Evolutionary conservation across 1,140 invertebrate genomes (phyloP).

Genomic region (Cydia fagiglandana): DNA sequence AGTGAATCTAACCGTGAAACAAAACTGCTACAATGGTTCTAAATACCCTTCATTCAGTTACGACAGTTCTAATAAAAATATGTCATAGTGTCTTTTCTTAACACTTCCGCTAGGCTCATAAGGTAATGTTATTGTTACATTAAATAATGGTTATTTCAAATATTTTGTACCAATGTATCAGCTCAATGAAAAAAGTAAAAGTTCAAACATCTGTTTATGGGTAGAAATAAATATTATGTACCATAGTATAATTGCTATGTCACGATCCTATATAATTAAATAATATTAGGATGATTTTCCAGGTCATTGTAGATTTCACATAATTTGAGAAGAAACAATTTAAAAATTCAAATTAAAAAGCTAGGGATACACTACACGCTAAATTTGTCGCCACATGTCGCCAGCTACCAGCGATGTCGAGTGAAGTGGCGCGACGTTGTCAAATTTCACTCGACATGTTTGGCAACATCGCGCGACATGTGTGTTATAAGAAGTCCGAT

Average conservation of each 20-base stretch:
- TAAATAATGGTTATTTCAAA: conserved; percentile 53
- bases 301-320: background rate
- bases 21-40: no score
- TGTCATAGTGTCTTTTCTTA: conserved; percentile 11
- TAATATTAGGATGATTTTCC: background rate
- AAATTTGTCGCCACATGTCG: no score
- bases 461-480: no score
- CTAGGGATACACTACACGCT: no score
- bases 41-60: background rate
- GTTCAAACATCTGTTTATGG: conserved; percentile 46
- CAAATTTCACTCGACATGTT: no score
- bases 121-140: conserved; percentile 46
- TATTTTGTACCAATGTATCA: conserved; percentile 55
- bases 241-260: conserved; percentile 37
- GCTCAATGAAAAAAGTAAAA: conserved; percentile 47
- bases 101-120: conserved; percentile 47
- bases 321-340: background rate
- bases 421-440: no score
- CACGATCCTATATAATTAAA: conserved; percentile 26
- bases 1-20: no score
- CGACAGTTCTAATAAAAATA: background rate
- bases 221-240: conserved; percentile 38
- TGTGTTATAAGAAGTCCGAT: no score
- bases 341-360: background rate
- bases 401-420: no score